These are phyloP conservation scores for Dasysyrphus albostriatus DNA, from an alignment of 2,888 invertebrate genomes.

Conservation along the genomic window DNA sequence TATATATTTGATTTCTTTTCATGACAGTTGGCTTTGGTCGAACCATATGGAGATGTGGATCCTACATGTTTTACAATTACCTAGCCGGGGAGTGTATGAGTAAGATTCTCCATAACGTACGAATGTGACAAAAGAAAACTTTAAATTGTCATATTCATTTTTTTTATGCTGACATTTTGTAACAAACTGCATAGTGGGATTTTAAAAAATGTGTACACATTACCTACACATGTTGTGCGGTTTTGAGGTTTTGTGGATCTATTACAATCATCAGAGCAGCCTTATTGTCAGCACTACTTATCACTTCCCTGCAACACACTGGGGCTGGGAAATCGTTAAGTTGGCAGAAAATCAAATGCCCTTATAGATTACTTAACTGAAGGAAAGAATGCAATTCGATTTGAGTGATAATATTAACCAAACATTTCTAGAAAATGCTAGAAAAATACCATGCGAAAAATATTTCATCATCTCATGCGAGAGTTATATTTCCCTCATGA, in stretches of 20 bases:
- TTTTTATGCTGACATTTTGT: constrained; percentile 30
- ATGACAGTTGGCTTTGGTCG: constrained; percentile 47
- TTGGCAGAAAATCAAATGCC: background rate
- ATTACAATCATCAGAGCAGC: background rate
- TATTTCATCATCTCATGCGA: too few species aligned
- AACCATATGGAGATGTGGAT: background rate
- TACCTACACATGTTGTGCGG: background rate
- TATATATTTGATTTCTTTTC: constrained; percentile 33
- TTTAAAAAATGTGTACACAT: background rate
- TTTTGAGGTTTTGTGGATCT: background rate
- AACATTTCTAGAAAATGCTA: too few species aligned
- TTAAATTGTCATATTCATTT: background rate
- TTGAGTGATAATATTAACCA: too few species aligned
- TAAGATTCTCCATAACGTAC: background rate
- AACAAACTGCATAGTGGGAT: background rate
- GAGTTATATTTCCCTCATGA: too few species aligned
- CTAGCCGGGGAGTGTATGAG: constrained; percentile 23
- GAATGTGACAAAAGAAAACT: background rate
- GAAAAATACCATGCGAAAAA: too few species aligned
- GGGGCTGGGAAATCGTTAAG: background rate
- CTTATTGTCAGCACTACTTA: background rate
- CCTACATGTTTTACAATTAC: constrained; percentile 33
- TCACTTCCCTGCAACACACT: background rate
- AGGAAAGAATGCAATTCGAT: background rate
- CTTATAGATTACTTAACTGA: background rate